Percentiles rank a stretch among this genome's conserved stretches.
These are phyloP conservation scores for Carcharodon carcharias DNA, from an alignment of 2,797 vertebrate genomes.

Conservation along the genomic window DNA sequence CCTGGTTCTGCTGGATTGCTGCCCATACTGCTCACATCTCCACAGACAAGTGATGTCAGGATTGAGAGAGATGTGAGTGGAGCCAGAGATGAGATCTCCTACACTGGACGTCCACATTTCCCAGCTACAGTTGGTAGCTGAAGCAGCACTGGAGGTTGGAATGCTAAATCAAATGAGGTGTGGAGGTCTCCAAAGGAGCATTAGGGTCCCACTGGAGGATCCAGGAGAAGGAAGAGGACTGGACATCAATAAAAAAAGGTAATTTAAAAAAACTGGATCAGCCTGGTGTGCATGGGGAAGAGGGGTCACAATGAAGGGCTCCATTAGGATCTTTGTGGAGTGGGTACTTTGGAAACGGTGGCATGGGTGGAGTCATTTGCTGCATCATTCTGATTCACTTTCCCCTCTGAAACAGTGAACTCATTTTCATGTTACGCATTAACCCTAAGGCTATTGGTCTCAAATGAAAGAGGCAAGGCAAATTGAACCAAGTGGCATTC, in stretches of 20 bases:
- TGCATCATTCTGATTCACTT: background rate
- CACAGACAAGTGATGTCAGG: background rate
- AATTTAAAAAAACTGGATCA: background rate
- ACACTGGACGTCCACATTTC: background rate
- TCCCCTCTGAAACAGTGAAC: background rate
- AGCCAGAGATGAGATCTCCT: background rate
- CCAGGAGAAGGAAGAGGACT: background rate
- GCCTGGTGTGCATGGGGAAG: background rate
- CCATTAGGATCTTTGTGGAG: background rate
- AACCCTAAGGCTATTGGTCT: no score
- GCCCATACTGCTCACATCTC: background rate
- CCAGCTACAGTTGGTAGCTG: background rate
- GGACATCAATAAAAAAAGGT: background rate
- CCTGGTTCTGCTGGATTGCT: background rate
- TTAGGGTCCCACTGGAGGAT: background rate
- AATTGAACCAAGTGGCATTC: background rate
- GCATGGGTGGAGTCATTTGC: background rate
- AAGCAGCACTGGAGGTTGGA: background rate
- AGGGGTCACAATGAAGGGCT: background rate
- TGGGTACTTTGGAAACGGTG: background rate
- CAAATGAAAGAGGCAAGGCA: background rate
- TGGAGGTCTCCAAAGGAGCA: background rate
- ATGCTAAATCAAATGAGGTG: background rate
- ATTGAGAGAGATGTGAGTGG: background rate
- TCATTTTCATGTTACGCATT: background rate